Conservation (phyloP, 2,888 invertebrate genomes). For the Dascillus cervinus region DNA sequence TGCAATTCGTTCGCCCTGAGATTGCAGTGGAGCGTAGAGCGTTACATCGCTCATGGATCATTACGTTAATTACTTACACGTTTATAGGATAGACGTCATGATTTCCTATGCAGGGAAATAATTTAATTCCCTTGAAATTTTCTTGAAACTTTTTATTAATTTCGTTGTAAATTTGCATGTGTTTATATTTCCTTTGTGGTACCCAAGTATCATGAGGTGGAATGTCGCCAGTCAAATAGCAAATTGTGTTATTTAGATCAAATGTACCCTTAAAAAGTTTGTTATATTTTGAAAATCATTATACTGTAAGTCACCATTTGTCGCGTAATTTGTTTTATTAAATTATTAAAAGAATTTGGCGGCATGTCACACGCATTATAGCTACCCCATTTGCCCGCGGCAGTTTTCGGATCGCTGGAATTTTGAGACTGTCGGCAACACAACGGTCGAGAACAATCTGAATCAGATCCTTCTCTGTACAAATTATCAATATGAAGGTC, state of each 20-base stretch:
- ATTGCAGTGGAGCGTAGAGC: too few relatives aligned
- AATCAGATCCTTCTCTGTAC: slow-evolving; percentile 60
- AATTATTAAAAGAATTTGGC: slow-evolving; percentile 56
- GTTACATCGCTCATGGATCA: too few relatives aligned
- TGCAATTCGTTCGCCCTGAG: too few relatives aligned
- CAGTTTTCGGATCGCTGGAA: too few relatives aligned
- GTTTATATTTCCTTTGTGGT: slow-evolving; percentile 60
- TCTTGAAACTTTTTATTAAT: slow-evolving; percentile 40
- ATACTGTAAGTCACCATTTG: too few relatives aligned
- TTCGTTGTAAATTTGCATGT: slow-evolving; percentile 48
- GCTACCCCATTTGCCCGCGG: slow-evolving; percentile 80
- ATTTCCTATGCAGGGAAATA: slow-evolving; percentile 59
- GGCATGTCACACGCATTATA: slow-evolving; percentile 72
- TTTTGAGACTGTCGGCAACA: too few relatives aligned
- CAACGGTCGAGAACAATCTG: slow-evolving; percentile 65
- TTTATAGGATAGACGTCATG: slow-evolving; percentile 51
- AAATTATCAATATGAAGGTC: slow-evolving; percentile 74
- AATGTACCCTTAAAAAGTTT: too few relatives aligned
- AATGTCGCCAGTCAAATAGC: slow-evolving; percentile 84
- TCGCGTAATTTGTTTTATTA: too few relatives aligned
- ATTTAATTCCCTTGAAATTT: slow-evolving; percentile 44
- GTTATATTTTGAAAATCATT: too few relatives aligned
- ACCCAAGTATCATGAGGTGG: slow-evolving; percentile 81
- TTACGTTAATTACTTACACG: too few relatives aligned
- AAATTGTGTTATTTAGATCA: too few relatives aligned